Evolutionary conservation across 2,888 invertebrate species (phyloP), one percentile per base, ranked within the genome.

Genomic region (Pyralis farinalis): DNA sequence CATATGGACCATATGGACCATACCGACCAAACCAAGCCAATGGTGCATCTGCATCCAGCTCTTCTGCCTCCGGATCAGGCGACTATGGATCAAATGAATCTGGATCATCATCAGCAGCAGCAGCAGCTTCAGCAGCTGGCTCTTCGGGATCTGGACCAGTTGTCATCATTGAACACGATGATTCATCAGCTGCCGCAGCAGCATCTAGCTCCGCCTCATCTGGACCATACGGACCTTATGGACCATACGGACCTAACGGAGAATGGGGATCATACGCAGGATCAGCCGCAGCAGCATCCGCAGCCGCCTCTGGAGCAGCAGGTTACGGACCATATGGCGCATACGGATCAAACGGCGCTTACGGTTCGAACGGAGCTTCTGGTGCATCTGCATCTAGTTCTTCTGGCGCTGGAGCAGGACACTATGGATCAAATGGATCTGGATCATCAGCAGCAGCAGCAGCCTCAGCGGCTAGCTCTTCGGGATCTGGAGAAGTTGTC

Each of bases 61-160:
- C 31, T 6, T 12, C 31, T 12, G 11, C 31, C 12, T 12, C 34
- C 4, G 36, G 29, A 9, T 27, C 43, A 20, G 31, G 34, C 10
- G 42, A 42, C 8, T 31, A 43, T 9, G 48, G 37, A 29, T 38
- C 44, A 32, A 7, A 40, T 50, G 33, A 31, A 34, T 11, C 30
- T 40, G 33, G 20, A 32, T 30, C 37, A n/a, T 33, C 42, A 12
- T 43, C 48, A 12, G 41, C 45, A 1, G 43, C 36, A 28, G 28
- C 22, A 27, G 12, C 1, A 25, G n/a, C 38, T 12, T 1, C 16
- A 12, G 31, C 32, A 22, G 4, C 32, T 12, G 25, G 32, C 3
- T 3, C 28, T 3, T 21, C 21, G 1, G 12, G 34, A 8, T 1
- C 22, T 8, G 21, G 33, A 21, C 22, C 34, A 32, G n/a, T 32